Percentiles rank a stretch among this genome's conserved stretches.
Evolutionary conservation across 2,113 vertebrate genomes (phyloP).

Genomic region (Cinclus cinclus): DNA sequence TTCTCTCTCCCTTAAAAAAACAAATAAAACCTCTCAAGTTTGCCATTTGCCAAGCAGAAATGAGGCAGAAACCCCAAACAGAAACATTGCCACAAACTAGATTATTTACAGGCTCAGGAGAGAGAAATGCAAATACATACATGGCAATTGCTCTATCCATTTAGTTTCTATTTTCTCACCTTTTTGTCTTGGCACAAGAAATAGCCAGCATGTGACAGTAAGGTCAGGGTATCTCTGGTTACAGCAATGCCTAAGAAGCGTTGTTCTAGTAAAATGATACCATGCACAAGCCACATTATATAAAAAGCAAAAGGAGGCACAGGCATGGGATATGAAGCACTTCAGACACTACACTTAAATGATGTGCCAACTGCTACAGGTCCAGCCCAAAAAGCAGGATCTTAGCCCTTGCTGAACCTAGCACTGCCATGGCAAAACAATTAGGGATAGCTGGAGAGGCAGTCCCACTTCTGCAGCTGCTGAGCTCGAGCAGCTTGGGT

Average conservation of each 20-base stretch:
- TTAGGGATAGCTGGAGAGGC: neutral
- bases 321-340: rapidly evolving
- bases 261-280: constrained; percentile 10
- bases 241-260: neutral
- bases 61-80: neutral
- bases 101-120: neutral
- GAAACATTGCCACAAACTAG: neutral
- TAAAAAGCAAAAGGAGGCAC: neutral
- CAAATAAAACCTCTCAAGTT: neutral
- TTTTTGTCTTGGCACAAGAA: constrained; percentile 24
- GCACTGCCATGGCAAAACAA: neutral
- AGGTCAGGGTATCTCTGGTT: constrained; percentile 37
- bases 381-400: neutral
- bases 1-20: neutral
- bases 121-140: neutral
- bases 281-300: neutral
- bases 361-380: neutral
- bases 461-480: neutral
- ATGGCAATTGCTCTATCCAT: neutral
- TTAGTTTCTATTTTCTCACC: constrained; percentile 33
- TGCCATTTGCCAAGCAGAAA: neutral
- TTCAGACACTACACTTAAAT: neutral
- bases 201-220: neutral
- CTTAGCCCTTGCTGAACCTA: neutral
- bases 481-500: rapidly evolving